Evolutionary conservation across 2,113 vertebrate genomes (phyloP), one percentile per base, ranked within the genome.

Genomic region (Rutilus rutilus): DNA sequence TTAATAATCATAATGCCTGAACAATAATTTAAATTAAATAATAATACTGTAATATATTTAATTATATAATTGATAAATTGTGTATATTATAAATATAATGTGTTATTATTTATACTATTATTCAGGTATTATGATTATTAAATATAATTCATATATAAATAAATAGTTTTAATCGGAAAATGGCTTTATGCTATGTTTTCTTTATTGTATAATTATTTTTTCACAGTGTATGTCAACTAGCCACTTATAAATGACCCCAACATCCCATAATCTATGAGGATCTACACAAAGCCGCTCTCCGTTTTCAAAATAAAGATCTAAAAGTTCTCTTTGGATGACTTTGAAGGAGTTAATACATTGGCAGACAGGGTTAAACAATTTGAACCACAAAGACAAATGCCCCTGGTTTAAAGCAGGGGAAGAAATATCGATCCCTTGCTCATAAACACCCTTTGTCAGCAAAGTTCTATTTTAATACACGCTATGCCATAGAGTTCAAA

Each of bases 361-460:
- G 45, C 81, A 87, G 77, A 88, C 88, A 83, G 69, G 81, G 86
- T 89, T 82, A 91, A 94, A 90, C 86, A 91, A 92, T 89, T 92
- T 88, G 75, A 91, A 90, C 62, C 11, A 30, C 85, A 87, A 81
- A 89, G 89, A 92, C 89, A 92, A 92, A 92, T 84, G 85, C 74
- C 74, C 78, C 23, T 82, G n/a, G 78, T 89, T 90, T 87, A 85
- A 92, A 88, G 89, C 85, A 54, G 86, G 52, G 86, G 83, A 54
- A 62, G 62, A 86, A 39, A 42, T 91, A 95, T 95, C 81, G 93
- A 95, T 95, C 90, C 90, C 88, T 90, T 86, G 89, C 91, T 71
- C 77, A 82, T 79, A 91, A 92, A 92, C 92, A 92, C 91, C 90
- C 92, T 91, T 91, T 90, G 93, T 95, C 94, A 94, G 94, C 93